A percentile compares a stretch with the other conserved stretches of the same genome.
Evolutionary conservation across 37 sponge, comb jelly and placozoan genomes (phyloP).

Genomic region (Oscarella lobularis): DNA sequence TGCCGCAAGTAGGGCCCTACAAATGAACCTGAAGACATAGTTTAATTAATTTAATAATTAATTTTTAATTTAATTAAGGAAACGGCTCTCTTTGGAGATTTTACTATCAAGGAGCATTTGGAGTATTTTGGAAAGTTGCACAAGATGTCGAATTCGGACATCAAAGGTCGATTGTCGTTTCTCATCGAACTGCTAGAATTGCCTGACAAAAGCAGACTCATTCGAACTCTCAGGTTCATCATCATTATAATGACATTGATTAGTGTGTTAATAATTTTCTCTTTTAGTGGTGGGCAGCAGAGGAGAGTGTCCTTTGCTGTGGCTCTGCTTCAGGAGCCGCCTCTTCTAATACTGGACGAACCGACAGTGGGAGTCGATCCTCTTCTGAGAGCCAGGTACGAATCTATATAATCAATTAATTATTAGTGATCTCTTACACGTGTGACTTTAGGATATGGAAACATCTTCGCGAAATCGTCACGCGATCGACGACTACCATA

Average conservation of each 20-base stretch:
- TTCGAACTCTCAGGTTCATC: slow-evolving; percentile 43
- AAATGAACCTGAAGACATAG: too few species aligned
- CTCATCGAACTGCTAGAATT: slow-evolving; percentile 48
- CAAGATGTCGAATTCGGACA: slow-evolving; percentile 31
- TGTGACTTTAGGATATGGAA: slow-evolving; percentile 48
- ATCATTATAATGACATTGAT: not conserved
- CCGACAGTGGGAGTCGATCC: slow-evolving; percentile 84
- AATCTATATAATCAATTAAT: too few species aligned
- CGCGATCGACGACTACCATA: slow-evolving; percentile 28
- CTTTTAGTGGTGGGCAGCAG: slow-evolving; percentile 66
- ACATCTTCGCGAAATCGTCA: slow-evolving; percentile 37
- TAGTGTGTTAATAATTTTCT: not conserved
- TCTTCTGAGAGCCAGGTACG: slow-evolving; percentile 55
- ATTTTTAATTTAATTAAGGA: slow-evolving; percentile 25
- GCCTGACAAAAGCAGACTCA: slow-evolving; percentile 27
- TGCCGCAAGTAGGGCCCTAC: too few species aligned
- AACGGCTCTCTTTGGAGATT: slow-evolving; percentile 53
- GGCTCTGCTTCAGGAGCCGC: slow-evolving; percentile 69
- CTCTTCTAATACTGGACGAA: slow-evolving; percentile 70
- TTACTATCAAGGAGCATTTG: slow-evolving; percentile 51
- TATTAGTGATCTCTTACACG: not conserved
- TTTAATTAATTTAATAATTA: too few species aligned
- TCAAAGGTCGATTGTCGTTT: slow-evolving; percentile 30
- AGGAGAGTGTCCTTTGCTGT: slow-evolving; percentile 73
- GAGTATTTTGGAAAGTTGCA: slow-evolving; percentile 65